Evolutionary conservation across 2,797 vertebrate species (phyloP), one percentile per base, ranked within the genome.

Genomic region (Urophycis tenuis): DNA sequence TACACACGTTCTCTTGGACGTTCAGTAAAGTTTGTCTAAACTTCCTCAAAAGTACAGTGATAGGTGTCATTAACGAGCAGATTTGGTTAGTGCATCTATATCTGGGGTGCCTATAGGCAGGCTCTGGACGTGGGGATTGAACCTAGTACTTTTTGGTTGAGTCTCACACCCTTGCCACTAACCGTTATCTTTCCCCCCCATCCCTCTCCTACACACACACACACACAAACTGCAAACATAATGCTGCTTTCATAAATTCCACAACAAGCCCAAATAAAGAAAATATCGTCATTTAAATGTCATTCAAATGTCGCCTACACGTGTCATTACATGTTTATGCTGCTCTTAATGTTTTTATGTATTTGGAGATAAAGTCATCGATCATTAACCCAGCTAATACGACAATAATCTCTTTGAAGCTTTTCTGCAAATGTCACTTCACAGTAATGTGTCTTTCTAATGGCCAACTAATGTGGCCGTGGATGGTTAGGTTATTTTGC

Each of bases 351-450:
- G 84, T 86, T 91, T 89, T 91, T 89, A 92, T 93, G 91, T 85
- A 85, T 87, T 87, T 85, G 81, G 88, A 81, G 88, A 88, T 89
- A 87, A 90, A 91, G 89, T 86, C 90, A 91, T 90, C 89, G 89
- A 80, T 90, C 92, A 92, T 93, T 93, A 92, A 90, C 86, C 83
- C 71, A 0, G 86, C 85, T 93, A 92, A 92, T 91, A 90, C 86
- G 86, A 86, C 88, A 88, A 85, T 89, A 91, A 93, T 93, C 87
- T 91, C 90, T 90, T 89, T 88, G 83, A 88, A 88, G 86, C 88
- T 86, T 85, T 87, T 67, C 88, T 86, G 81, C 87, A 87, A 87
- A 90, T 85, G 88, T 90, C 87, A 90, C 74, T 87, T 87, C 82
- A 86, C 81, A 88, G 89, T 81, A 89, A 88, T 87, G 85, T 67